A percentile compares a stretch with the other conserved stretches of the same genome.
These are phyloP conservation scores for Whitmania pigra DNA, from an alignment of 1,140 invertebrate species.

Conservation along the genomic window DNA sequence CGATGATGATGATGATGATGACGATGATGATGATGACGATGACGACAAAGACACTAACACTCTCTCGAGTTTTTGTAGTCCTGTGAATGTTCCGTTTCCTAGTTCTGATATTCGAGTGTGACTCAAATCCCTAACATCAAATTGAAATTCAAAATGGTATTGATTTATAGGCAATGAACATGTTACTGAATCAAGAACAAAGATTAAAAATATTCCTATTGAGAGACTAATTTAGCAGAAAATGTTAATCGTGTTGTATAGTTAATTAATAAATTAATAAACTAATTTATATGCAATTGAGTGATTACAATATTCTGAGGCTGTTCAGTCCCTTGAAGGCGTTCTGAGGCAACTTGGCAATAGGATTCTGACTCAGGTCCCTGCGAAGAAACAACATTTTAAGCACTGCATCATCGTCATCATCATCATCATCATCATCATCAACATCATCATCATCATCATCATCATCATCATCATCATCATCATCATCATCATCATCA, in stretches of 20 bases:
- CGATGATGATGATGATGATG: neutral
- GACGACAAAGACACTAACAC: slow-evolving; percentile 19
- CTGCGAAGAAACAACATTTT: neutral
- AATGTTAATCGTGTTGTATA: no score
- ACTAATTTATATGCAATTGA: neutral
- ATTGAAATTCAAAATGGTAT: neutral
- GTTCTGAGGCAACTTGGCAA: neutral
- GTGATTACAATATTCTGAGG: slow-evolving; percentile 17
- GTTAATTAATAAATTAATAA: neutral
- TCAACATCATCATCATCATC: neutral
- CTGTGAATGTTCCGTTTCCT: neutral
- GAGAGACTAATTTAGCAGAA: neutral
- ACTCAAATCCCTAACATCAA: neutral
- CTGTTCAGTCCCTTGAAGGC: slow-evolving; percentile 16
- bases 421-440: slow-evolving; percentile 1
- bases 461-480: neutral
- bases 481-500: neutral
- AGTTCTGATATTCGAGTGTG: neutral
- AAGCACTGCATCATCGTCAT: neutral
- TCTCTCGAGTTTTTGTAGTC: slow-evolving; percentile 17
- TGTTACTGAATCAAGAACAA: neutral
- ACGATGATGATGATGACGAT: neutral
- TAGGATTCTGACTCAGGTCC: slow-evolving; percentile 18
- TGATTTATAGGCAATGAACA: neutral
- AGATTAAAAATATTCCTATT: neutral